Conservation (phyloP, 2,113 vertebrate genomes). For the Odocoileus virginianus region DNA sequence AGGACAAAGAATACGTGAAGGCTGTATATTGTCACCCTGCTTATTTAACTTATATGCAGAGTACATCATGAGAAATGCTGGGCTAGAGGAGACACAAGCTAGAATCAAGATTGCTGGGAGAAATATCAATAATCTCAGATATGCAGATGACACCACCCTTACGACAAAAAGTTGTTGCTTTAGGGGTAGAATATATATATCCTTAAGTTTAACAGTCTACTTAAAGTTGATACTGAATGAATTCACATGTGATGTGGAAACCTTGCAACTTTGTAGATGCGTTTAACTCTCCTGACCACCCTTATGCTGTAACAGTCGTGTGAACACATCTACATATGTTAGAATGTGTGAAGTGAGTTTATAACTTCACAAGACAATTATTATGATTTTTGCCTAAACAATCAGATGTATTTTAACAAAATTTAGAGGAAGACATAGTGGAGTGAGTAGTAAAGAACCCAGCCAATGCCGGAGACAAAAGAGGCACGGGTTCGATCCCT, state of each 20-base stretch:
- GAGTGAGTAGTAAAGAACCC: neutral
- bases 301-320: neutral
- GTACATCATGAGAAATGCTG: too few relatives aligned
- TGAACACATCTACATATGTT: neutral
- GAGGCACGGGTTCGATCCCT: neutral
- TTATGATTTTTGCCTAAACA: neutral
- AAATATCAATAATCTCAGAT: neutral
- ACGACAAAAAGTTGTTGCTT: neutral
- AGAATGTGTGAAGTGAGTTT: neutral
- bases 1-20: neutral
- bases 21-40: neutral
- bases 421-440: neutral
- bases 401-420: neutral
- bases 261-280: too few relatives aligned
- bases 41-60: too few relatives aligned
- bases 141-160: neutral
- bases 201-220: neutral
- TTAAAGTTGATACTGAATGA: neutral
- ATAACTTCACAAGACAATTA: neutral
- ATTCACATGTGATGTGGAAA: neutral
- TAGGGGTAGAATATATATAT: neutral
- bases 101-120: too few relatives aligned
- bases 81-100: too few relatives aligned
- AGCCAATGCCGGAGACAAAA: neutral
- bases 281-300: neutral